Conservation (phyloP, 1,140 invertebrate species). For the Daktulosphaira vitifoliae region DNA sequence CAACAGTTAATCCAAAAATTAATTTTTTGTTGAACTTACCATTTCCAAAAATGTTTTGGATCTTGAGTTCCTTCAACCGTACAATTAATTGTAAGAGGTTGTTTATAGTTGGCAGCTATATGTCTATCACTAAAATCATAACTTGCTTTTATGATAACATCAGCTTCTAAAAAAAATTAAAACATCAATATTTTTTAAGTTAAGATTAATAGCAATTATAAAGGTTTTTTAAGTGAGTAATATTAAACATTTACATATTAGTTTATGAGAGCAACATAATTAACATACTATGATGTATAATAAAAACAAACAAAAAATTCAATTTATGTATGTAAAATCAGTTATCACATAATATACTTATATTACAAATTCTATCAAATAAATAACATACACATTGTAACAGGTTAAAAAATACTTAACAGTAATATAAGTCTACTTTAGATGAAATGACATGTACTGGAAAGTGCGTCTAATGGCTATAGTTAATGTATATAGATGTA, state of each 20-base stretch:
- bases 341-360: constrained; percentile 1
- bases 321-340: constrained; percentile 16
- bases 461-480: constrained; percentile 16
- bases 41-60: constrained; percentile 4
- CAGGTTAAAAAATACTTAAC: constrained; percentile 23
- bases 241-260: too few species aligned
- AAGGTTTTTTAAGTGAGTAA: too few species aligned
- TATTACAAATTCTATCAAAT: constrained; percentile 16
- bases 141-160: constrained; percentile 13
- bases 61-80: background rate
- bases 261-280: too few species aligned
- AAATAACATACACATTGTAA: constrained; percentile 16
- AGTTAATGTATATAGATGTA: constrained; percentile 17
- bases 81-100: constrained; percentile 11
- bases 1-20: too few species aligned
- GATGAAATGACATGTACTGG: constrained; percentile 23
- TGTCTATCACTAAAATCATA: constrained; percentile 3
- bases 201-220: too few species aligned
- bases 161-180: constrained; percentile 23
- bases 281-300: too few species aligned
- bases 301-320: too few species aligned
- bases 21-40: background rate
- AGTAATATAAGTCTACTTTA: constrained; percentile 30
- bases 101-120: constrained; percentile 9
- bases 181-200: background rate